These are phyloP conservation scores for Drosophila melanica DNA, from an alignment of 1,140 invertebrate genomes.

Conservation along the genomic window DNA sequence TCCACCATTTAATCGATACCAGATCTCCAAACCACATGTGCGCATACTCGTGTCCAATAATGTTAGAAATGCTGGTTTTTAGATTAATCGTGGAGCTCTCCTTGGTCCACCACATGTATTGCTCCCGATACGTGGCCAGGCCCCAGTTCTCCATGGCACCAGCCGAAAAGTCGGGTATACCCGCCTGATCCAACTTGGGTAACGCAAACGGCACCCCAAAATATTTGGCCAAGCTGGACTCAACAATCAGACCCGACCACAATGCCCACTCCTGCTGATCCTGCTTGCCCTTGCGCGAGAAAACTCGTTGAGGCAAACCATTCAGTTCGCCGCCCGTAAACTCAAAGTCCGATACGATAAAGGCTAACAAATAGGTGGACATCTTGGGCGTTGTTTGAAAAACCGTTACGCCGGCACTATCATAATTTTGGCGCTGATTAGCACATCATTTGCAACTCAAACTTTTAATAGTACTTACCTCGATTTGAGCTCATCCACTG, in stretches of 20 bases:
- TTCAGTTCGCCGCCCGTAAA: slow-evolving; percentile 60
- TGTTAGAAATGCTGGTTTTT: slow-evolving; percentile 85
- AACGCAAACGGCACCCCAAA: slow-evolving; percentile 60
- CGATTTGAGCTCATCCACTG: slow-evolving; percentile 46
- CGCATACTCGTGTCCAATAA: slow-evolving; percentile 87
- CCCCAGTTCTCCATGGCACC: slow-evolving; percentile 83
- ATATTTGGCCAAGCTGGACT: slow-evolving; percentile 54
- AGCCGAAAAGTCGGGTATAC: slow-evolving; percentile 72
- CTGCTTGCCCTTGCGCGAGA: slow-evolving; percentile 64
- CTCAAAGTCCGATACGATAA: slow-evolving; percentile 89
- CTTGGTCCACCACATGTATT: slow-evolving; percentile 73
- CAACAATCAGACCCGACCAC: slow-evolving; percentile 56
- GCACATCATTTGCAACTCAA: not conserved
- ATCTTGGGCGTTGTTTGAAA: slow-evolving; percentile 70
- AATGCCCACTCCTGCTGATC: slow-evolving; percentile 61
- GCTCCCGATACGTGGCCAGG: slow-evolving; percentile 71
- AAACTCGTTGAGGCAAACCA: slow-evolving; percentile 72
- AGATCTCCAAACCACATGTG: slow-evolving; percentile 90
- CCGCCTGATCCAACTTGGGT: slow-evolving; percentile 73
- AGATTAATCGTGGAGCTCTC: slow-evolving; percentile 61
- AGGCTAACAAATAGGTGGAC: slow-evolving; percentile 91
- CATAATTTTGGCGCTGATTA: not conserved
- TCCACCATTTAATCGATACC: slow-evolving; percentile 87
- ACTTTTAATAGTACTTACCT: slow-evolving; percentile 33
- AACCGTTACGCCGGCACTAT: slow-evolving; percentile 55